Evolutionary conservation across 2,888 invertebrate genomes (phyloP).

Genomic region (Macaria notata): DNA sequence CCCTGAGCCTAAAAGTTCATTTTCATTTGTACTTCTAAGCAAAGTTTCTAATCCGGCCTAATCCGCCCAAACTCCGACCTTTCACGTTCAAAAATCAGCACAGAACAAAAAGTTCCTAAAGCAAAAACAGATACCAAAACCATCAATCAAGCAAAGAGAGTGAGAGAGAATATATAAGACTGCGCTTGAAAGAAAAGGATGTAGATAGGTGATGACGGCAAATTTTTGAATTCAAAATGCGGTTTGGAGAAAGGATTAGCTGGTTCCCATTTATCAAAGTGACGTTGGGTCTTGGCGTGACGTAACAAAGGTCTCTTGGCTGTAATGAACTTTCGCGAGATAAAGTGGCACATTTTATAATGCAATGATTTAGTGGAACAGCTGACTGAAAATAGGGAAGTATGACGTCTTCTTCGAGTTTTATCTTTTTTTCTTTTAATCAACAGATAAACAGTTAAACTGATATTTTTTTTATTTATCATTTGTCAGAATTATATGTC

Average conservation of each 20-base stretch:
- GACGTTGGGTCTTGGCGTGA: constrained; percentile 32
- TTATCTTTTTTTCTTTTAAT: no score
- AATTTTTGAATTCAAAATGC: constrained; percentile 36
- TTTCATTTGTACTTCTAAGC: not conserved
- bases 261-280: constrained; percentile 42
- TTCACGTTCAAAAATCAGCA: constrained; percentile 32
- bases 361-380: not conserved
- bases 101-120: constrained; percentile 25
- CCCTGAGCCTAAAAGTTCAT: not conserved
- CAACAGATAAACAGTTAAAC: no score
- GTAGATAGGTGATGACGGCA: constrained; percentile 25
- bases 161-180: constrained; percentile 13
- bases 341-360: constrained; percentile 15
- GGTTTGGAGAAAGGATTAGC: constrained; percentile 43
- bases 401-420: no score
- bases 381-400: no score
- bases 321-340: constrained; percentile 39
- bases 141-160: constrained; percentile 30
- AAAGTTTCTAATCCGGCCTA: constrained; percentile 13
- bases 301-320: constrained; percentile 39
- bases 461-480: no score
- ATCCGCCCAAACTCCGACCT: constrained; percentile 26
- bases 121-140: constrained; percentile 27
- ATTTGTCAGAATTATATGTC: no score
- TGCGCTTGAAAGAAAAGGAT: constrained; percentile 14